Conservation (phyloP, 2,888 invertebrate genomes). For the Drosophila quasianomalipes region DNA sequence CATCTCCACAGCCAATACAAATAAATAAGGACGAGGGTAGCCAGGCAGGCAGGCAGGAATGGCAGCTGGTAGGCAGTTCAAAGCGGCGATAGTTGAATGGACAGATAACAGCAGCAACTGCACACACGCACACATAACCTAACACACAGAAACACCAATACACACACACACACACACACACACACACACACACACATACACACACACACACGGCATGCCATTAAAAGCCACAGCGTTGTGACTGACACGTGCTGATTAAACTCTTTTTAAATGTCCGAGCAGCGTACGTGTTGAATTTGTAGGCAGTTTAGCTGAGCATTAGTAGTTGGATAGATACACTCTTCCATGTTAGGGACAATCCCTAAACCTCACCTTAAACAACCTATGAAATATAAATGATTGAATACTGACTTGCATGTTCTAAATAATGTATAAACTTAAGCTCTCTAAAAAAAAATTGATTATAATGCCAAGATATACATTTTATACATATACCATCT, state of each 20-base stretch:
- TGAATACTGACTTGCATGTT: background rate
- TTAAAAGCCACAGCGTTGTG: conserved; percentile 35
- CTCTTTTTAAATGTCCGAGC: conserved; percentile 56
- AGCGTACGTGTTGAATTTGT: conserved; percentile 41
- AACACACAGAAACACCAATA: background rate
- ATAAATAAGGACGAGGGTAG: conserved; percentile 58
- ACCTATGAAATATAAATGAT: background rate
- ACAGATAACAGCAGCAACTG: conserved; percentile 41
- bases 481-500: background rate
- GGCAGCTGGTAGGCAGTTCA: conserved; percentile 18
- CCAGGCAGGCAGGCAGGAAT: background rate
- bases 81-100: conserved; percentile 42
- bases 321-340: conserved; percentile 29
- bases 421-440: background rate
- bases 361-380: too few relatives aligned
- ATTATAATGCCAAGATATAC: background rate
- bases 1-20: conserved; percentile 73
- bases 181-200: conserved; percentile 1
- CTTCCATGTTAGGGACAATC: background rate
- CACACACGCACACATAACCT: conserved; percentile 15
- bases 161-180: conserved; percentile 1
- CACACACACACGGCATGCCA: conserved; percentile 4
- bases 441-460: too few relatives aligned
- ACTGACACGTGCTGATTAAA: conserved; percentile 69
- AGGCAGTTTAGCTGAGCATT: conserved; percentile 12